Conservation (phyloP, 2,797 vertebrate species). For the Microhierax caerulescens region DNA sequence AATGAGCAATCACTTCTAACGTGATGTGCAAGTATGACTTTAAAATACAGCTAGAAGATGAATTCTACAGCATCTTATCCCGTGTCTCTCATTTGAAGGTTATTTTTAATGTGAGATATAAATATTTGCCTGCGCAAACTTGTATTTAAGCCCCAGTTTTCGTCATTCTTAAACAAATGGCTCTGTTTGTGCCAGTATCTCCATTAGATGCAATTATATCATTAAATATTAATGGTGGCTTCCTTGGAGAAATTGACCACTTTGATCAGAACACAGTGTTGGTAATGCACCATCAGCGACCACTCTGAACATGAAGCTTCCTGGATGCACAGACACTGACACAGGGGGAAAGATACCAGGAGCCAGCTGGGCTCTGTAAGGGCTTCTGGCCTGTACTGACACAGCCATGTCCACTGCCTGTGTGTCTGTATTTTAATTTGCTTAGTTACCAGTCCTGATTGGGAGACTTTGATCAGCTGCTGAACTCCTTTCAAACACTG, state of each 20-base stretch:
- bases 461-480: neutral
- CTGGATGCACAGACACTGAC: neutral
- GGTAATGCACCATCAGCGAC: conserved; percentile 60
- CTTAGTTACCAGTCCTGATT: neutral
- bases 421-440: neutral
- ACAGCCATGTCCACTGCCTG: fast-evolving
- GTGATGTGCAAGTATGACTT: neutral
- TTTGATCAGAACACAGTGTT: conserved; percentile 40
- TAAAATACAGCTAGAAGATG: neutral
- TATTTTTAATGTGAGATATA: conserved; percentile 28
- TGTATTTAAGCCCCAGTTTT: conserved; percentile 10
- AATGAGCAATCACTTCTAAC: neutral
- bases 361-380: neutral
- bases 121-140: conserved; percentile 47
- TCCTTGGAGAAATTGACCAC: conserved; percentile 58
- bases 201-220: conserved; percentile 80
- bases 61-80: neutral
- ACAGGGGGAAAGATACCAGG: neutral
- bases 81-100: neutral
- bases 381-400: neutral
- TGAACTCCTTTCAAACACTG: neutral
- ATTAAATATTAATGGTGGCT: conserved; percentile 87
- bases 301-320: neutral
- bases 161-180: conserved; percentile 18
- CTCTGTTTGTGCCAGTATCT: conserved; percentile 46